Evolutionary conservation across 2,113 vertebrate species (phyloP).

Genomic region (Rhinolophus sinicus): DNA sequence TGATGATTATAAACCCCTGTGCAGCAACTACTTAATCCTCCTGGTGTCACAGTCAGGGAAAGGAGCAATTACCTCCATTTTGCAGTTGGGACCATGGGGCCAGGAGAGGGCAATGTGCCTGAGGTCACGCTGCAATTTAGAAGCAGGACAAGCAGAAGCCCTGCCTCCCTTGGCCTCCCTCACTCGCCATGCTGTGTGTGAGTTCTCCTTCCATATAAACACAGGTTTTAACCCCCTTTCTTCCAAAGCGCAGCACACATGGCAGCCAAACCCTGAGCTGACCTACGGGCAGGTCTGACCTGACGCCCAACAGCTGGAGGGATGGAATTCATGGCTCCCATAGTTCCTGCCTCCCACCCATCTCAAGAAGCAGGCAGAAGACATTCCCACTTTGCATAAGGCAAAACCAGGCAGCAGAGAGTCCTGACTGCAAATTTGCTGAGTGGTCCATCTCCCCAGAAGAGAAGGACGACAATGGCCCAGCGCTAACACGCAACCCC

Average conservation of each 20-base stretch:
- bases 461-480: neutral
- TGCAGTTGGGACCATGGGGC: neutral
- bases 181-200: neutral
- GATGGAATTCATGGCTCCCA: neutral
- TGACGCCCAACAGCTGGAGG: neutral
- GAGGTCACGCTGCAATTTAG: neutral
- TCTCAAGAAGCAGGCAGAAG: neutral
- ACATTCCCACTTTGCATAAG: neutral
- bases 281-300: neutral
- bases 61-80: neutral
- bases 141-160: neutral
- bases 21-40: neutral
- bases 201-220: neutral
- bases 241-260: neutral
- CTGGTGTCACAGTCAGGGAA: accelerated
- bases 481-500: neutral
- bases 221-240: neutral
- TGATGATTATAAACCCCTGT: too few relatives aligned
- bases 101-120: too few relatives aligned
- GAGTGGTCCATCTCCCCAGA: neutral
- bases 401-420: neutral
- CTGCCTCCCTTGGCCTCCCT: neutral
- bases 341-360: neutral
- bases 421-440: too few relatives aligned
- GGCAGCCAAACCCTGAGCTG: neutral